Evolutionary conservation across 2,888 invertebrate genomes (phyloP), one percentile per base, ranked within the genome.

Genomic region (Eristalis arbustorum): DNA sequence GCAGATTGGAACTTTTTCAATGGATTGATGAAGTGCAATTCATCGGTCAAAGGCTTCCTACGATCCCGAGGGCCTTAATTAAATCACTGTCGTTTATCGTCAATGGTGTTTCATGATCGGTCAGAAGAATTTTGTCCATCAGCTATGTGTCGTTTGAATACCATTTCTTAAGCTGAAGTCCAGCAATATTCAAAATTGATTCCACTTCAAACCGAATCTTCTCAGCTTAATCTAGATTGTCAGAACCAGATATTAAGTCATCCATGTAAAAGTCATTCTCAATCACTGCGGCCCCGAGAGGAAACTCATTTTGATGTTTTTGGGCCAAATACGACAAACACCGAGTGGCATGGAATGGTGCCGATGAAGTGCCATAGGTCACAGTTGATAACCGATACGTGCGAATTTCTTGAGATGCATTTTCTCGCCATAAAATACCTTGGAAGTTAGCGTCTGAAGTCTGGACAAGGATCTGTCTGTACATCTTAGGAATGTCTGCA

Each of bases 211-310:
- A 18, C 14, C 78, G 69, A 22, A 88, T 74, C 42, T 78, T 69
- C 5, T 76, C 28, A 10, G 87, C 78, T 62, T 89, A 80, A 14
- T 83, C 63, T 18, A 75, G 23, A 13, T 79, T 81, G 31, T 75
- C 61, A 13, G 66, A 77, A 11, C 84, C 83, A 14, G 88, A 84
- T 5, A 89, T 74, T 14, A 88, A 62, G 82, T 89, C 89, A 28
- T 88, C 89, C 11, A 89, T 88, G 59, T 89, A 90, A 72, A 89
- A 89, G 73, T 89, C 82, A 2, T 62, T n/a, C 5, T 64, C 61
- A 23, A 89, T 56, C n/a, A 57, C 71, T 63, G 63, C 56, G 28
- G 84, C 28, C n/a, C 88, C 90, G 13, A 84, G 18, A 3, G 89
- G 89, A 72, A 57, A 89, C 18, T 78, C 75, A 0, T 14, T 2